Evolutionary conservation across 2,888 invertebrate genomes (phyloP), one percentile per base, ranked within the genome.

Genomic region (Euplagia quadripunctaria): DNA sequence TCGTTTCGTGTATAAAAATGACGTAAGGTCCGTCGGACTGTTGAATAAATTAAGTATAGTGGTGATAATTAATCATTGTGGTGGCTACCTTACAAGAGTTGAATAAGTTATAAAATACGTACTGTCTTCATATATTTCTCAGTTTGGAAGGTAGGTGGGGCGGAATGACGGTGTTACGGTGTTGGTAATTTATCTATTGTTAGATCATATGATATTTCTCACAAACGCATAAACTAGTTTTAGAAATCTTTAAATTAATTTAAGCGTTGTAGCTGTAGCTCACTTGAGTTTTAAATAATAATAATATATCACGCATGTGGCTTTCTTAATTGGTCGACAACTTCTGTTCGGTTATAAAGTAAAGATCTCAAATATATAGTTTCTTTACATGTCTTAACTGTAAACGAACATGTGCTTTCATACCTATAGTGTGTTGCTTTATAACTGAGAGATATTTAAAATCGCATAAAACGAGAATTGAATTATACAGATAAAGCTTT

Each of bases 1-100:
- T 87, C 84, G 78, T 84, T 85, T 79, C 83, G 81, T 87, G 87
- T 89, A 84, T 79, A 82, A 86, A 87, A 89, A 89, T 89, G 85
- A 86, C 81, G 82, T 79, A 79, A 79, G 76, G 77, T 72, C 68
- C 70, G 77, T 77, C 74, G 81, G 73, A 73, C 71, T 76, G 75
- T 80, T 84, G 84, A 85, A 87, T 85, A 88, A 87, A 88, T 87
- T 86, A 84, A 71, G 78, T 73, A n/a, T 66, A 74, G 68, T 75
- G 75, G 78, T 84, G 86, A 87, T 88, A 87, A 74, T 71, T 74
- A 86, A 88, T 88, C 81, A 85, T 66, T 82, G 71, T 70, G 51
- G 20, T 68, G 41, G 67, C 55, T 71, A 74, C 46, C 49, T 74
- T 72, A 76, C 71, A 71, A 49, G 65, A 70, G 46, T 66, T 16